A percentile compares a stretch with the other conserved stretches of the same genome.
These are phyloP conservation scores for Oreochromis grahami DNA, from an alignment of 2,797 vertebrate species.

Conservation along the genomic window DNA sequence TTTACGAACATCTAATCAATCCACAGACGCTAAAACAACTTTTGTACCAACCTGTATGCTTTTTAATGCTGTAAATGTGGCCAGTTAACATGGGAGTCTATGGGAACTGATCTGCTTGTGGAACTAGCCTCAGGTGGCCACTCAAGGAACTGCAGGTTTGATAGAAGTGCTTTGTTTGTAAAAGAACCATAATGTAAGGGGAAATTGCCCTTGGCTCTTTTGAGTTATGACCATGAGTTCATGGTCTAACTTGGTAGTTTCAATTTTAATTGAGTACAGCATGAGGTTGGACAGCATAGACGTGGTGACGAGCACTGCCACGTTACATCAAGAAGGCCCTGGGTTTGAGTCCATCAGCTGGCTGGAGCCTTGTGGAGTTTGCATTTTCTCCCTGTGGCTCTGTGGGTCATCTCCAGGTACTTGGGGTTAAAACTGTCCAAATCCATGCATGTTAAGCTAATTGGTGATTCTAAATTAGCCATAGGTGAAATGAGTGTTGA, in stretches of 20 bases:
- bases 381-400: not conserved
- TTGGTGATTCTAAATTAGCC: not conserved
- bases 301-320: not conserved
- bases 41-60: not conserved
- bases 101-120: not conserved
- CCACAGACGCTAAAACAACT: not conserved
- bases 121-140: not conserved
- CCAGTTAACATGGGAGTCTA: not conserved
- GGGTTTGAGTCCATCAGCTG: not conserved
- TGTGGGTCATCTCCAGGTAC: not conserved
- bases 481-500: not conserved
- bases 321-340: not conserved
- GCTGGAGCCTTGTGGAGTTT: not conserved
- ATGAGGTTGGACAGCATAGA: not conserved
- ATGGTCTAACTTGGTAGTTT: not conserved
- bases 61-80: not conserved
- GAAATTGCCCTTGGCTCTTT: not conserved
- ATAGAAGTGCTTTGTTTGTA: not conserved
- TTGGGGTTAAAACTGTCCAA: not conserved
- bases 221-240: not conserved
- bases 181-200: accelerated
- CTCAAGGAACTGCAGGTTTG: not conserved
- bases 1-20: not conserved
- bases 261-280: not conserved
- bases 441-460: not conserved